Evolutionary conservation across 2,888 invertebrate species (phyloP).

Genomic region (Cerastoderma edule): DNA sequence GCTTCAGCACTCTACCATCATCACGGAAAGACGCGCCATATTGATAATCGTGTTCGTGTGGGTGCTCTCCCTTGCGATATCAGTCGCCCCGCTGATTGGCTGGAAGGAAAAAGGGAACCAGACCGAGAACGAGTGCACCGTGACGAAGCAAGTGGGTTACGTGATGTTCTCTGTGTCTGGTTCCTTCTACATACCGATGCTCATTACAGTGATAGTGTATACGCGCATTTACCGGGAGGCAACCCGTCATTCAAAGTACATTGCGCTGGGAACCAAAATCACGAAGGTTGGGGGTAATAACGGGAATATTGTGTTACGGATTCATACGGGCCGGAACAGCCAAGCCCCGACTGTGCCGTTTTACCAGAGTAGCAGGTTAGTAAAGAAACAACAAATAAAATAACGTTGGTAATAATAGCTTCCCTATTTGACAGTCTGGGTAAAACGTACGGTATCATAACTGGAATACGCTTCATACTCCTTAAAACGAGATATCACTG

Average conservation of each 20-base stretch:
- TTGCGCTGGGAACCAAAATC: slow-evolving; percentile 85
- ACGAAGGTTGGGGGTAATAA: slow-evolving; percentile 73
- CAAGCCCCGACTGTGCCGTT: slow-evolving; percentile 9
- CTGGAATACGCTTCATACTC: no score
- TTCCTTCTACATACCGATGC: slow-evolving; percentile 88
- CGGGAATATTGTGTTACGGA: slow-evolving; percentile 76
- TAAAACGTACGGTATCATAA: no score
- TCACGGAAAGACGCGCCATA: slow-evolving; percentile 77
- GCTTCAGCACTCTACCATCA: slow-evolving; percentile 85
- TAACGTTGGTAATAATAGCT: no score
- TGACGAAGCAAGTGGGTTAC: slow-evolving; percentile 86
- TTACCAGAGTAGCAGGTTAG: slow-evolving; percentile 69
- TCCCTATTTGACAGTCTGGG: no score
- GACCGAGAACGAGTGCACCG: slow-evolving; percentile 86
- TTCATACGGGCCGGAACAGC: slow-evolving; percentile 76
- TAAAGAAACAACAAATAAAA: no score
- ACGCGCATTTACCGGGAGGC: slow-evolving; percentile 87
- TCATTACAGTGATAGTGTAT: slow-evolving; percentile 87
- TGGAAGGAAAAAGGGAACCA: slow-evolving; percentile 85
- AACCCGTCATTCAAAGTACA: slow-evolving; percentile 84
- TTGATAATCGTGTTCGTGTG: slow-evolving; percentile 85
- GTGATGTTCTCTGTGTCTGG: slow-evolving; percentile 88
- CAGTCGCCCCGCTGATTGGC: slow-evolving; percentile 88
- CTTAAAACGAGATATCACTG: no score
- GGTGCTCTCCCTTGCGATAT: slow-evolving; percentile 87